A percentile compares a stretch with the other conserved stretches of the same genome.
Conservation (phyloP, 1,140 invertebrate species). For the Caenorhabditis latens region DNA sequence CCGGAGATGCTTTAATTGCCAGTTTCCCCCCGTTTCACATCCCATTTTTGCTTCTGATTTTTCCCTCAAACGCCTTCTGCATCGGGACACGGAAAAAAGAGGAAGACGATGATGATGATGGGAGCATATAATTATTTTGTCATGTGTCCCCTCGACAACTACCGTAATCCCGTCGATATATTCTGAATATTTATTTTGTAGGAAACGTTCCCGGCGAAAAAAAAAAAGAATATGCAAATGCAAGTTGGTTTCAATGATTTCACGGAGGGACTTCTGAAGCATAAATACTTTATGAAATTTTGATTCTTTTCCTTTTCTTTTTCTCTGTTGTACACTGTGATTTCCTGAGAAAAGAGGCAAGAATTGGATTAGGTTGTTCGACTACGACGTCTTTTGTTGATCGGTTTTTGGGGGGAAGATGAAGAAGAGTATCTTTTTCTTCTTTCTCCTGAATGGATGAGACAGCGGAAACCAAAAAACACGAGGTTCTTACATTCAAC, state of each 20-base stretch:
- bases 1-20: constrained; percentile 4
- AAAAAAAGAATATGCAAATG: too few species aligned
- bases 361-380: background rate
- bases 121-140: constrained; percentile 17
- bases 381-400: background rate
- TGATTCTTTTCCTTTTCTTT: background rate
- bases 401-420: background rate
- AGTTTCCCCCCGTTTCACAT: background rate
- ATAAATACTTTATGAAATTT: constrained; percentile 15
- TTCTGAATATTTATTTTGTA: background rate
- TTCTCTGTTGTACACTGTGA: background rate
- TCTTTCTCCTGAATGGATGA: background rate
- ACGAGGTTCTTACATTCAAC: background rate
- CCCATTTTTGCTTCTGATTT: background rate
- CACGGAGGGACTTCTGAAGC: background rate
- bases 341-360: background rate
- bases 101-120: background rate
- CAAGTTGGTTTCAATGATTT: background rate
- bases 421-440: background rate
- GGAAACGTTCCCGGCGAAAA: too few species aligned
- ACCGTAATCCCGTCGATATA: background rate
- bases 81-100: too few species aligned
- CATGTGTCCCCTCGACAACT: background rate
- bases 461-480: background rate
- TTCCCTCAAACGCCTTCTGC: background rate